Evolutionary conservation across 2,113 vertebrate genomes (phyloP).

Genomic region (Aspiorhynchus laticeps): DNA sequence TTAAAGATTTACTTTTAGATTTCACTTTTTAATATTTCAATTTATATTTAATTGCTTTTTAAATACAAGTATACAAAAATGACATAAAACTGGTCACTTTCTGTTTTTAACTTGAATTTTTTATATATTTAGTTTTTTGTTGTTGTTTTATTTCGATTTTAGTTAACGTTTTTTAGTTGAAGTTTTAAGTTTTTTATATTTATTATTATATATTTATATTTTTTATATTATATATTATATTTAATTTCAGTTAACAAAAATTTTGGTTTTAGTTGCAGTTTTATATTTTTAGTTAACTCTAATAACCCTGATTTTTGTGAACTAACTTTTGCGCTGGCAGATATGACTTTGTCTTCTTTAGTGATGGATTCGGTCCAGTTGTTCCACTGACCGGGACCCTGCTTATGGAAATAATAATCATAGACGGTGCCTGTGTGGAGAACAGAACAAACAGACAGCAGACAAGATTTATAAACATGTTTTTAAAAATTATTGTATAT

Average conservation of each 20-base stretch:
- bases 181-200: too few relatives aligned
- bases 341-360: slow-evolving; percentile 78
- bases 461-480: not conserved
- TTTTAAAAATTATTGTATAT: not conserved
- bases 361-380: slow-evolving; percentile 85
- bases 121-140: not conserved
- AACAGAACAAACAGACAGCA: slow-evolving; percentile 40
- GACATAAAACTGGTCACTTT: not conserved
- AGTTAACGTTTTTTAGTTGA: too few relatives aligned
- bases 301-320: slow-evolving; percentile 8
- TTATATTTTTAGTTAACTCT: not conserved
- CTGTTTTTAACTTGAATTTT: not conserved
- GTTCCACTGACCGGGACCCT: slow-evolving; percentile 82
- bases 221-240: not conserved
- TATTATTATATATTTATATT: too few relatives aligned
- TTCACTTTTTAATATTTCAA: not conserved
- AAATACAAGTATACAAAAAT: not conserved
- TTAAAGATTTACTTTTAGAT: not conserved
- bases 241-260: not conserved
- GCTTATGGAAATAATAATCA: slow-evolving; percentile 89
- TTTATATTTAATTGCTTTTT: not conserved
- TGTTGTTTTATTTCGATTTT: too few relatives aligned
- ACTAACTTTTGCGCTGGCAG: slow-evolving; percentile 79
- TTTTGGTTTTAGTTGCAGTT: not conserved
- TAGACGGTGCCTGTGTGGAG: slow-evolving; percentile 82